A percentile compares a stretch with the other conserved stretches of the same genome.
Evolutionary conservation across 2,113 vertebrate genomes (phyloP).

Genomic region (Oceanodroma tethys): DNA sequence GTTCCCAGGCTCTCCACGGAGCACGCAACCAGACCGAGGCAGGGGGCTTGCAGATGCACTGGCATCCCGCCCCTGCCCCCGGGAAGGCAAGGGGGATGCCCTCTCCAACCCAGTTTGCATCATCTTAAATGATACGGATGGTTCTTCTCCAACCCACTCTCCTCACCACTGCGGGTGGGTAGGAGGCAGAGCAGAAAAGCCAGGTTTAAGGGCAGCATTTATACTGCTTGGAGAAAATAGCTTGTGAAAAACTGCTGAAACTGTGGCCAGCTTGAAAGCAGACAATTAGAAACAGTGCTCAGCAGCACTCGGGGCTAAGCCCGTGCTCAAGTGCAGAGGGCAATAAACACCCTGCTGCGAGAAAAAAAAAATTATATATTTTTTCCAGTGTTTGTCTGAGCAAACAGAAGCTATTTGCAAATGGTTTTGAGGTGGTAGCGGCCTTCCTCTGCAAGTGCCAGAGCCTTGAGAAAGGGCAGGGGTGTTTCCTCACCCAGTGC

Average conservation of each 20-base stretch:
- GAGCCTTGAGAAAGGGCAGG: background rate
- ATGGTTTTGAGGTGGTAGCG: background rate
- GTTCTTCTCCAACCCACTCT: background rate
- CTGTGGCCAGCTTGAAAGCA: background rate
- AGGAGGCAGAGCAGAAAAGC: background rate
- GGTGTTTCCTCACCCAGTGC: background rate
- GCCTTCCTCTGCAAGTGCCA: background rate
- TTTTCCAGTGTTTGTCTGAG: background rate
- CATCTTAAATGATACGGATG: rapidly evolving
- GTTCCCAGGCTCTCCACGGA: background rate
- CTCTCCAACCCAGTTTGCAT: no score
- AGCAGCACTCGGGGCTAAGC: background rate
- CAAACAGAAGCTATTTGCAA: conserved; percentile 23
- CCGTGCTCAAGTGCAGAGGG: background rate
- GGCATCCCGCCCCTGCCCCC: no score
- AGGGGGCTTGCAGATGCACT: background rate
- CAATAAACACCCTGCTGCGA: background rate
- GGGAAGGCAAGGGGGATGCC: background rate
- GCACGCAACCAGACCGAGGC: rapidly evolving
- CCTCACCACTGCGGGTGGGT: rapidly evolving
- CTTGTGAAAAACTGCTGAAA: background rate
- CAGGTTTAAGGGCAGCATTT: background rate
- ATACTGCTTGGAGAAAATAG: rapidly evolving
- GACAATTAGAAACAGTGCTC: background rate
- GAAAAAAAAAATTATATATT: background rate